Evolutionary conservation across 2,888 invertebrate genomes (phyloP).

Genomic region (Ormyrus pomaceus): DNA sequence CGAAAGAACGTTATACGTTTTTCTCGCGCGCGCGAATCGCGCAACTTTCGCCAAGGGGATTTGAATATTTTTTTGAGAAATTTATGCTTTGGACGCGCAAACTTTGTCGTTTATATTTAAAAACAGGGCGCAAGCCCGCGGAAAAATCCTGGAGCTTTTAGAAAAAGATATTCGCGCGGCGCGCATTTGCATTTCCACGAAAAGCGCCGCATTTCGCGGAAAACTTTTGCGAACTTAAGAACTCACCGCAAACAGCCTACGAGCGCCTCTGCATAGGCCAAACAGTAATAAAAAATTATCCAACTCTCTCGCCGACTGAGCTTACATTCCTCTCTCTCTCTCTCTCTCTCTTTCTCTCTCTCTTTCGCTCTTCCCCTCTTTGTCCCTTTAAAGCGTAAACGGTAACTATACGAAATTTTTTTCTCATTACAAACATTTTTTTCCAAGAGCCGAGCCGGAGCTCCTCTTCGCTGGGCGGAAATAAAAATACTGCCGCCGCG

Average conservation of each 20-base stretch:
- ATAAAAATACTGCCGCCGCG: constrained; percentile 45
- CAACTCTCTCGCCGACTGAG: constrained; percentile 23
- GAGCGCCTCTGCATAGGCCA: neutral
- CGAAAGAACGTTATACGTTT: too few species aligned
- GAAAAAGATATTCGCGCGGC: neutral
- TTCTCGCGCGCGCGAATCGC: neutral
- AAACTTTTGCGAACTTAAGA: constrained; percentile 37
- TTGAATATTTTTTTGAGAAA: too few species aligned
- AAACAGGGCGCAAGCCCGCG: too few species aligned
- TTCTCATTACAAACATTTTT: constrained; percentile 55
- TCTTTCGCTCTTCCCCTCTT: neutral
- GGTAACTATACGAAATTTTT: constrained; percentile 38
- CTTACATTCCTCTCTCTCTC: constrained; percentile 19
- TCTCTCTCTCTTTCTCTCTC: neutral
- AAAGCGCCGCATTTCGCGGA: neutral
- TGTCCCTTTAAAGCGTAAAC: constrained; percentile 41
- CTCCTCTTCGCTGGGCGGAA: constrained; percentile 15
- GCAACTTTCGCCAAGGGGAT: neutral
- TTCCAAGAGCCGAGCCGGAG: constrained; percentile 10
- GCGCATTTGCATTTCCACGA: neutral
- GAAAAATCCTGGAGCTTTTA: neutral
- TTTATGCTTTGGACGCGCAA: neutral
- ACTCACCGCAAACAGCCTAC: neutral
- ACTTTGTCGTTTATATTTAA: neutral
- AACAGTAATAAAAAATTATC: constrained; percentile 42